A percentile compares a stretch with the other conserved stretches of the same genome.
phyloP scores from a whole-genome alignment of 2,113 vertebrate genomes.

The Sceloporus undulatus region DNA sequence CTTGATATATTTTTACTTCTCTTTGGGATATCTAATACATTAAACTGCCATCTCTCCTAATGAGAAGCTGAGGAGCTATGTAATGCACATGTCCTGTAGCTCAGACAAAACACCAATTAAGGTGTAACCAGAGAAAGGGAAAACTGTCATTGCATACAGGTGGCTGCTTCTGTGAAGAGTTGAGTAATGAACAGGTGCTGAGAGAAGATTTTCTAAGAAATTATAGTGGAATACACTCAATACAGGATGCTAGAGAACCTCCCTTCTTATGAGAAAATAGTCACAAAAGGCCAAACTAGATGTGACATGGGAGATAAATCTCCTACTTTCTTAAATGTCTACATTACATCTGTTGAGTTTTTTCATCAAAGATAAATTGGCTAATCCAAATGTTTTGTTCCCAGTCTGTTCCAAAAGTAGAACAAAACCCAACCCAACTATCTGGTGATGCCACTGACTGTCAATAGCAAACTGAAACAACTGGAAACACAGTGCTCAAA shows the following conservation, averaged over 20 bases:
- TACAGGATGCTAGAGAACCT: background rate
- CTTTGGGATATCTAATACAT: background rate
- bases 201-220: slow-evolving; percentile 22
- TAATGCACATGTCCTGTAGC: background rate
- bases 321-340: too few species aligned
- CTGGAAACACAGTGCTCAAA: too few species aligned
- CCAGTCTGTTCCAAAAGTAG: too few species aligned
- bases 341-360: too few species aligned
- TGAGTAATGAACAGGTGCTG: slow-evolving; percentile 14
- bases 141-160: background rate
- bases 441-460: too few species aligned
- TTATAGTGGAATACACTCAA: background rate
- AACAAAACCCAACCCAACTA: too few species aligned
- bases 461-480: too few species aligned
- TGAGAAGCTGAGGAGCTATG: background rate
- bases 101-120: slow-evolving; percentile 7
- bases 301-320: background rate
- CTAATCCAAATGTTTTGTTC: too few species aligned
- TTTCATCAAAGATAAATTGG: too few species aligned
- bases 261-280: background rate
- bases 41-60: background rate
- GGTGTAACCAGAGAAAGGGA: background rate
- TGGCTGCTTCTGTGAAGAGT: background rate
- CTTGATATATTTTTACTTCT: background rate
- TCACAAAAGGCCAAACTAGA: background rate